Percentiles rank a stretch among this genome's conserved stretches.
Evolutionary conservation across 2,797 vertebrate genomes (phyloP).

Genomic region (Argya squamiceps): DNA sequence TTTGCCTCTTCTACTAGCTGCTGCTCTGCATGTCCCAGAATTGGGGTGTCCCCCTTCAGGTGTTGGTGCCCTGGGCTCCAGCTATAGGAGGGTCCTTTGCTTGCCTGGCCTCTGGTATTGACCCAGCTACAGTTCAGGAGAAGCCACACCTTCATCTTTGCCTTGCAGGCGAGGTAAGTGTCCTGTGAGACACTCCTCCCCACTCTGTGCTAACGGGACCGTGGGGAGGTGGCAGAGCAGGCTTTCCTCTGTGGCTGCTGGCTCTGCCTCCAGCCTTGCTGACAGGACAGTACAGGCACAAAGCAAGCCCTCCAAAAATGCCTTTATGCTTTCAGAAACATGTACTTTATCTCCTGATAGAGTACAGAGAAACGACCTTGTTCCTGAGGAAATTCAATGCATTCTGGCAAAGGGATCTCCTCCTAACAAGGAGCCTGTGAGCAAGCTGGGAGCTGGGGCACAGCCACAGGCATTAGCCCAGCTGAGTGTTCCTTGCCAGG

Average conservation of each 20-base stretch:
- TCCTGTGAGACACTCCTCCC: background rate
- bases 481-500: rapidly evolving
- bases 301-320: background rate
- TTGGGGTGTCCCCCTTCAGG: background rate
- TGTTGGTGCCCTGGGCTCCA: background rate
- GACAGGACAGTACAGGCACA: background rate
- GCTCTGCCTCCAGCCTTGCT: background rate
- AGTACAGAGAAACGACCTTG: background rate
- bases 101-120: background rate
- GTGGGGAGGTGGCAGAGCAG: background rate
- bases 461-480: background rate
- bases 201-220: background rate
- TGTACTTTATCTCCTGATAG: background rate
- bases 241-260: background rate
- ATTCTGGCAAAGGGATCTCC: background rate
- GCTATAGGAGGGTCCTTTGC: background rate
- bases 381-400: background rate
- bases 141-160: background rate
- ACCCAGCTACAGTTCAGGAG: background rate
- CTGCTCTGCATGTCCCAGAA: background rate
- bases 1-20: background rate
- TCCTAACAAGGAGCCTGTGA: background rate
- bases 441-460: background rate
- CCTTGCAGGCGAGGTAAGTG: background rate
- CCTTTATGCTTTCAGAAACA: background rate